These are phyloP conservation scores for Mastomys natalensis DNA, from an alignment of 2,113 vertebrate genomes.

Conservation along the genomic window DNA sequence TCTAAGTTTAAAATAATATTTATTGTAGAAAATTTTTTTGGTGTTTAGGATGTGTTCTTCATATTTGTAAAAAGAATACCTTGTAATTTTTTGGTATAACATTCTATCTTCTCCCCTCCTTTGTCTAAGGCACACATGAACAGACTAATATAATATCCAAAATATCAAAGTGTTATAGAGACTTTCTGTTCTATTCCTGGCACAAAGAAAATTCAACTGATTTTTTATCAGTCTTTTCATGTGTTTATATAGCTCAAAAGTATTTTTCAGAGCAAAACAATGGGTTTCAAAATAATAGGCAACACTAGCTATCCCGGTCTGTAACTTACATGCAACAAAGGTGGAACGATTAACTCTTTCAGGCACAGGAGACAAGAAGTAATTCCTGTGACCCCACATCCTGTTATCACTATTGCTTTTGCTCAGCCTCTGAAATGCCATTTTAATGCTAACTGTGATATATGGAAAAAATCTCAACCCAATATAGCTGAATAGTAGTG, in stretches of 20 bases:
- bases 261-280: conserved; percentile 14
- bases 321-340: background rate
- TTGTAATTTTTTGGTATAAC: background rate
- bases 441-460: background rate
- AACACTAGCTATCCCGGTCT: background rate
- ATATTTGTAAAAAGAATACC: background rate
- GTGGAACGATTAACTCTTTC: background rate
- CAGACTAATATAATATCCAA: background rate
- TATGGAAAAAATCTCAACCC: background rate
- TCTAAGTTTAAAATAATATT: conserved; percentile 15
- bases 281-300: background rate
- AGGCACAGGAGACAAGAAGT: background rate
- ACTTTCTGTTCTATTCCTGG: background rate
- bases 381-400: background rate
- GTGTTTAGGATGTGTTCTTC: background rate
- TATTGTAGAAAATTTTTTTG: background rate
- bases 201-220: background rate
- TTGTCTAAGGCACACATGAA: background rate
- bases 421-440: background rate
- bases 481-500: background rate
- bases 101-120: background rate
- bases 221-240: background rate
- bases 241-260: conserved; percentile 27
- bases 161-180: background rate
- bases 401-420: background rate